A percentile compares a stretch with the other conserved stretches of the same genome.
Conservation (phyloP, 2,113 vertebrate genomes). For the Capricornis sumatraensis region DNA sequence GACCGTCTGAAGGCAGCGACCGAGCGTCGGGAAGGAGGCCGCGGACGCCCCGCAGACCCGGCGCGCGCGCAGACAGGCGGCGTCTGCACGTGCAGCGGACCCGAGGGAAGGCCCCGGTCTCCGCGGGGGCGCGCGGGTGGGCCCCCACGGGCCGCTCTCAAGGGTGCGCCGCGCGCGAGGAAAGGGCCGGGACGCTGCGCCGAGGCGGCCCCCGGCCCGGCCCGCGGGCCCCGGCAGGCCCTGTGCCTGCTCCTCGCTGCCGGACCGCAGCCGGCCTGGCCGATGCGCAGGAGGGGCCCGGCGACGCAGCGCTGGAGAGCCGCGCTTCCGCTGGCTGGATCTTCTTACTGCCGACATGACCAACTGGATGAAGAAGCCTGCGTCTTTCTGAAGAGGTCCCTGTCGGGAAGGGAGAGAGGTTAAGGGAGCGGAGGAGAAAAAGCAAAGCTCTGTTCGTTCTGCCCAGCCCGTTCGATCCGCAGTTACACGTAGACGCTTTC, state of each 20-base stretch:
- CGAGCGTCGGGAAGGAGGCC: too few relatives aligned
- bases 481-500: neutral
- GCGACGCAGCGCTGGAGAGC: too few relatives aligned
- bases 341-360: neutral
- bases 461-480: neutral
- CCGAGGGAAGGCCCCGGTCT: neutral
- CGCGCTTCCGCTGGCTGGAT: neutral
- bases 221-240: too few relatives aligned
- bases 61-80: fast-evolving
- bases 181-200: too few relatives aligned
- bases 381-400: neutral
- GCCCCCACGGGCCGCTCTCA: fast-evolving
- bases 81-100: fast-evolving
- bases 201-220: neutral
- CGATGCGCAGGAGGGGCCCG: neutral
- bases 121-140: neutral
- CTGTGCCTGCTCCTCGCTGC: neutral
- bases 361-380: neutral
- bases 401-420: neutral
- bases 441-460: neutral
- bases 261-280: fast-evolving
- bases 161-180: neutral
- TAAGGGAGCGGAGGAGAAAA: neutral
- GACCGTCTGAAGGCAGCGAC: fast-evolving
- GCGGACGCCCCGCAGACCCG: too few relatives aligned